phyloP scores from a whole-genome alignment of 2,113 vertebrate species.

The Vidua chalybeata region DNA sequence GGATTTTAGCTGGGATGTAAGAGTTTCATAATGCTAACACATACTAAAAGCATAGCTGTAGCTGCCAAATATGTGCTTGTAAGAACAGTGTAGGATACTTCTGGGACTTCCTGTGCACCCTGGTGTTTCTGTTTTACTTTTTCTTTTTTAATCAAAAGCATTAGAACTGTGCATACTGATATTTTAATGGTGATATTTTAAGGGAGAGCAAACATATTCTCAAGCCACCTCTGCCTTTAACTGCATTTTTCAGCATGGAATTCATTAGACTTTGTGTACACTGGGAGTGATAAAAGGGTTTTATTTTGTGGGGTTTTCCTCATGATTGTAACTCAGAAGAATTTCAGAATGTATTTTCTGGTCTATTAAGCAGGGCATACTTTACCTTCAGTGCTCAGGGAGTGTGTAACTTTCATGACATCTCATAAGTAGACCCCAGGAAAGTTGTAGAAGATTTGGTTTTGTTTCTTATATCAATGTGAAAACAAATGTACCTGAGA shows the following conservation, averaged over 20 bases:
- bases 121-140: not conserved
- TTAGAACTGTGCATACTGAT: not conserved
- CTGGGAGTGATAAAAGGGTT: not conserved
- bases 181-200: not conserved
- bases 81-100: not conserved
- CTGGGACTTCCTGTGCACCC: not conserved
- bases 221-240: not conserved
- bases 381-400: not conserved
- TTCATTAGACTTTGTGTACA: slow-evolving; percentile 19
- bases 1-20: not conserved
- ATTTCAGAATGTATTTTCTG: slow-evolving; percentile 10
- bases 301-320: slow-evolving; percentile 7
- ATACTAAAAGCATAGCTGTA: not conserved
- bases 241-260: slow-evolving; percentile 1
- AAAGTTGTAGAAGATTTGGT: not conserved
- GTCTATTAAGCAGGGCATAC: not conserved
- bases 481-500: not conserved
- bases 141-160: not conserved
- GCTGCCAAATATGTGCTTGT: not conserved
- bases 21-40: not conserved
- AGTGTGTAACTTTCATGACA: slow-evolving; percentile 22
- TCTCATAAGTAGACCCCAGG: not conserved
- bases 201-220: not conserved
- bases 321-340: not conserved
- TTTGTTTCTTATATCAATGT: slow-evolving; percentile 19